Conservation (phyloP, 2,113 vertebrate genomes). For the Laterallus jamaicensis region DNA sequence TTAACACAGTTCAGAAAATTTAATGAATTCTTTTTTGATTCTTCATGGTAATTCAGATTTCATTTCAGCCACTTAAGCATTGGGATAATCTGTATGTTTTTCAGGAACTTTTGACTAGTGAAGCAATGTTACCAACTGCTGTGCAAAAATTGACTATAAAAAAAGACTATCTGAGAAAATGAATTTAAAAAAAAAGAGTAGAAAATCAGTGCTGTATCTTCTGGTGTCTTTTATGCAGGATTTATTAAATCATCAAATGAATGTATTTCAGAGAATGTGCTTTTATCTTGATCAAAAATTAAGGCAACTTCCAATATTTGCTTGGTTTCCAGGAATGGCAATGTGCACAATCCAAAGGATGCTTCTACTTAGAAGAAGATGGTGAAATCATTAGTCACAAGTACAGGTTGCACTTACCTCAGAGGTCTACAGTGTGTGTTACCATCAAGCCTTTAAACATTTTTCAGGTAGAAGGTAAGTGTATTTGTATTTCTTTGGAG, state of each 20-base stretch:
- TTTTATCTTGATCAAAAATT: neutral
- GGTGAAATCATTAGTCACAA: conserved; percentile 85
- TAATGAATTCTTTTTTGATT: neutral
- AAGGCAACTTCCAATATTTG: neutral
- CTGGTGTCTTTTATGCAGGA: neutral
- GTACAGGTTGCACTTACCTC: conserved; percentile 83
- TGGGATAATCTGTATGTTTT: neutral
- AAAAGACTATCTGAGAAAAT: neutral
- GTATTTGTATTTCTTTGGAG: neutral
- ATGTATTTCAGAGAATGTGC: neutral
- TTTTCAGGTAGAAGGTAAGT: conserved; percentile 73
- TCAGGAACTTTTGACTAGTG: neutral
- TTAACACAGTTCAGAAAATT: neutral
- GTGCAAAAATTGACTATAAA: neutral
- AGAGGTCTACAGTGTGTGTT: conserved; percentile 80
- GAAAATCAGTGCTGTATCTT: neutral
- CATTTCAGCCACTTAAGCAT: neutral
- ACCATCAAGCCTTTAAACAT: conserved; percentile 84
- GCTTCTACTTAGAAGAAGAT: conserved; percentile 89
- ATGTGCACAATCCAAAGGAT: conserved; percentile 79
- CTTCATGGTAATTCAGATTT: neutral
- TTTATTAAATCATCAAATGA: neutral
- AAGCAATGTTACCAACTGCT: neutral
- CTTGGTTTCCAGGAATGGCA: conserved; percentile 84
- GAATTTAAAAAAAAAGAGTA: neutral